Base-by-base conservation (phyloP, 2,113 vertebrate genomes). In the Mixornis gularis region DNA sequence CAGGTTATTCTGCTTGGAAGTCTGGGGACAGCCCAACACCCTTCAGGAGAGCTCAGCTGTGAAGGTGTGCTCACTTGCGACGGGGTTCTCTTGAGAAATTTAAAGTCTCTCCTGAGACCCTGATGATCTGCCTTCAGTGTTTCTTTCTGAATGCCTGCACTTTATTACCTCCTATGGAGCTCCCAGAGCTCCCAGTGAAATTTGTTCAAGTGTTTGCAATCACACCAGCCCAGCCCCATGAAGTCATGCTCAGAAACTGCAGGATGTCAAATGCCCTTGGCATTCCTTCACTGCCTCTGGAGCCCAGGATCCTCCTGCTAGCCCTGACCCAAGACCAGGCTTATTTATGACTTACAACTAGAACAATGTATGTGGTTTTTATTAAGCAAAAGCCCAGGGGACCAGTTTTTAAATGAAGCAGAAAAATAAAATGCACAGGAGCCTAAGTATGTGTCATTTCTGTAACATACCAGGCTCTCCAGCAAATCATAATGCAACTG, bases 211-310 rank as follows among this genome's bases (percentile, higher is more conserved):
- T 90, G 72, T 85, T 96, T 96, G 83, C 74, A 77, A 86, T 87
- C 91, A 82, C 84, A 10, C 26, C 49, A 3, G 0, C 43, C 80
- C 81, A 77, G 36, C 91, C 74, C 81, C 78, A 73, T 92, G 94
- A 95, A 95, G 80, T 94, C 94, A 97, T 79, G 86, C 73, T 79
- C 80, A 87, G 88, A 89, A 86, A 91, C 34, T 85, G 92, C 80
- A 68, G 71, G 79, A 94, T 95, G 92, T 97, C 93, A 96, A 80
- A 93, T 90, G 85, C 85, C 10, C 3, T 18, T 71, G 73, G 89
- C 73, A 84, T 87, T 86, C 93, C 95, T 94, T 92, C 74, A 29
- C 62, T 90, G 84, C 58, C 65, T 86, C 86, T 91, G 77, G 89
- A 94, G 66, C 77, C 65, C 52, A 85, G 59, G 68, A 92, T 84